These are phyloP conservation scores for Epistrophella euchroma DNA, from an alignment of 2,888 invertebrate species.

Conservation along the genomic window DNA sequence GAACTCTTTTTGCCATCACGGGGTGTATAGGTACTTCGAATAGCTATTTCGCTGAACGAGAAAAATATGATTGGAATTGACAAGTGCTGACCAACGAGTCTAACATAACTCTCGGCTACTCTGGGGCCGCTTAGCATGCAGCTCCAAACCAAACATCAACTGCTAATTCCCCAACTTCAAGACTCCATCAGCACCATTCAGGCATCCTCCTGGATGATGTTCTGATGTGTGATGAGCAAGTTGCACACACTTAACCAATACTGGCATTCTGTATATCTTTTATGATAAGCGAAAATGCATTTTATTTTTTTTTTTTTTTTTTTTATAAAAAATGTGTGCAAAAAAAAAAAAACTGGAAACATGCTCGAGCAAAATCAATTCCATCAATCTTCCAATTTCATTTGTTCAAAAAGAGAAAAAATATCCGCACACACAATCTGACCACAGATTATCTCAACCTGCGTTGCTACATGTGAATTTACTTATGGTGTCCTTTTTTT, in stretches of 20 bases:
- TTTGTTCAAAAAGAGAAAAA: slow-evolving; percentile 47
- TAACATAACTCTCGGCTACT: slow-evolving; percentile 43
- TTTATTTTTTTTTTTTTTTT: slow-evolving; percentile 2
- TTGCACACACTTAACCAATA: slow-evolving; percentile 43
- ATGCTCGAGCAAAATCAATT: slow-evolving; percentile 64
- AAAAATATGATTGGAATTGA: slow-evolving; percentile 65
- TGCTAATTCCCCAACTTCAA: slow-evolving; percentile 34
- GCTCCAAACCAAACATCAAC: slow-evolving; percentile 28
- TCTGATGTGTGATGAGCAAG: slow-evolving; percentile 42
- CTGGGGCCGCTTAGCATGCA: slow-evolving; percentile 23
- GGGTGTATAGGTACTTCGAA: neutral
- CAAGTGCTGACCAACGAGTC: slow-evolving; percentile 64
- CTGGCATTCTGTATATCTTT: slow-evolving; percentile 42
- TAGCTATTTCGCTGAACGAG: neutral
- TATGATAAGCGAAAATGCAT: slow-evolving; percentile 62
- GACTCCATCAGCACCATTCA: neutral
- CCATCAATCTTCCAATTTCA: slow-evolving; percentile 72
- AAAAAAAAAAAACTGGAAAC: slow-evolving; percentile 18
- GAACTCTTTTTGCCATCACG: slow-evolving; percentile 32
- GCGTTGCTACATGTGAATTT: slow-evolving; percentile 76
- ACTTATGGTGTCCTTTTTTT: slow-evolving; percentile 76
- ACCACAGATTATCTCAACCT: slow-evolving; percentile 67
- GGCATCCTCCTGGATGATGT: slow-evolving; percentile 8
- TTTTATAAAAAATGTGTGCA: slow-evolving; percentile 12
- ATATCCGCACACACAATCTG: slow-evolving; percentile 54